Conservation (phyloP, 2,888 invertebrate species). For the Melangyna quadrimaculata region DNA sequence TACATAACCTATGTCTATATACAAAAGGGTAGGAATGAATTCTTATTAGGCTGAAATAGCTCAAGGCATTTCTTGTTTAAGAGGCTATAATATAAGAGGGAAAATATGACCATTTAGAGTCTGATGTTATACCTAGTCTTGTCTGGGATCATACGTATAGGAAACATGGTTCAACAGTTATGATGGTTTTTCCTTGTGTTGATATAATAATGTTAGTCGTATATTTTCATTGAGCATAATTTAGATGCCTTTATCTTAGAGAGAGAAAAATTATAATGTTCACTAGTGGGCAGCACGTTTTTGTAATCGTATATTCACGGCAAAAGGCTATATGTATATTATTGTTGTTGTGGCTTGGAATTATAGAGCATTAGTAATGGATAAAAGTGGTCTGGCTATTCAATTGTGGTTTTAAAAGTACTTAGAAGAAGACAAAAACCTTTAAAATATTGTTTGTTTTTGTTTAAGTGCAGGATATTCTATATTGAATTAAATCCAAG, state of each 20-base stretch:
- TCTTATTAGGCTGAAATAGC: conserved; percentile 13
- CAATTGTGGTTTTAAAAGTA: no score
- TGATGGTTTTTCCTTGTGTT: not conserved
- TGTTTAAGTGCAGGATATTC: no score
- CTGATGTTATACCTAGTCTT: not conserved
- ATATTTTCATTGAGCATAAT: not conserved
- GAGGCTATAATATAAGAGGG: not conserved
- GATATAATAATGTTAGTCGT: not conserved
- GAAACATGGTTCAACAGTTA: not conserved
- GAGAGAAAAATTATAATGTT: not conserved
- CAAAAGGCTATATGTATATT: not conserved
- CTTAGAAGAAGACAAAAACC: no score
- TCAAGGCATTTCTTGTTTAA: conserved; percentile 7
- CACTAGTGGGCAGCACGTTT: not conserved
- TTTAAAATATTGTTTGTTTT: no score
- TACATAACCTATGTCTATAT: not conserved
- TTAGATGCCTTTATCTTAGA: not conserved
- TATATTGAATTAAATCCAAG: no score
- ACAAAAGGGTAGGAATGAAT: conserved; percentile 7
- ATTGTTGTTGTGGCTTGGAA: no score
- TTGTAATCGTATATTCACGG: not conserved
- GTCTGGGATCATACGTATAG: not conserved
- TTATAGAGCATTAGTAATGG: no score
- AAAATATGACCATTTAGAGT: not conserved
- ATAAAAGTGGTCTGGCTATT: no score